A percentile compares a stretch with the other conserved stretches of the same genome.
Conservation (phyloP, 2,113 vertebrate genomes). For the Siniperca chuatsi region DNA sequence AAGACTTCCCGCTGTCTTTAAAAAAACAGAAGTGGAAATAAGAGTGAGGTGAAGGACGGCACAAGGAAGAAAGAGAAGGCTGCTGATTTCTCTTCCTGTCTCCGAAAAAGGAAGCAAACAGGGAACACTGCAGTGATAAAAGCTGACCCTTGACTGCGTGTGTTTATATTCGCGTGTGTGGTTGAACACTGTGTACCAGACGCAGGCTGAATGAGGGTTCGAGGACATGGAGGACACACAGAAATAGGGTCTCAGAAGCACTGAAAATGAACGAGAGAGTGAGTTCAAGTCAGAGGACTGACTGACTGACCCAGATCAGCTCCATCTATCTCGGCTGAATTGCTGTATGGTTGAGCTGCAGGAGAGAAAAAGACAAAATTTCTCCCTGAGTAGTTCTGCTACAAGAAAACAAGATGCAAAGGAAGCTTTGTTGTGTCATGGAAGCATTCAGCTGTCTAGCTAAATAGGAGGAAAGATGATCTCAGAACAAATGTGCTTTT, state of each 20-base stretch:
- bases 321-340: not conserved
- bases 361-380: not conserved
- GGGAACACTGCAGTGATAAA: conserved; percentile 54
- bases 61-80: not conserved
- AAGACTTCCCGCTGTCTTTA: not conserved
- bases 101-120: conserved; percentile 62
- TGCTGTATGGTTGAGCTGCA: not conserved
- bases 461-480: not conserved
- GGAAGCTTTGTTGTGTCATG: not conserved
- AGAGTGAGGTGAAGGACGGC: conserved; percentile 16
- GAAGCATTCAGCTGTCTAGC: not conserved
- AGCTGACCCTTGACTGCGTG: conserved; percentile 46
- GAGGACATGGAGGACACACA: conserved; percentile 3
- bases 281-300: not conserved
- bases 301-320: conserved; percentile 20
- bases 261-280: not conserved
- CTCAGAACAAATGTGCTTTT: conserved; percentile 41
- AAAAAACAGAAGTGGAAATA: conserved; percentile 27
- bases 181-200: conserved; percentile 33
- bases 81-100: conserved; percentile 55
- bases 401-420: conserved; percentile 1
- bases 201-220: not conserved
- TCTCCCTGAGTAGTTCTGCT: not conserved
- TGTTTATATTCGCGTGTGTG: conserved; percentile 22
- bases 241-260: not conserved